phyloP scores from a whole-genome alignment of 2,888 invertebrate species.

The Crossocerus cetratus region DNA sequence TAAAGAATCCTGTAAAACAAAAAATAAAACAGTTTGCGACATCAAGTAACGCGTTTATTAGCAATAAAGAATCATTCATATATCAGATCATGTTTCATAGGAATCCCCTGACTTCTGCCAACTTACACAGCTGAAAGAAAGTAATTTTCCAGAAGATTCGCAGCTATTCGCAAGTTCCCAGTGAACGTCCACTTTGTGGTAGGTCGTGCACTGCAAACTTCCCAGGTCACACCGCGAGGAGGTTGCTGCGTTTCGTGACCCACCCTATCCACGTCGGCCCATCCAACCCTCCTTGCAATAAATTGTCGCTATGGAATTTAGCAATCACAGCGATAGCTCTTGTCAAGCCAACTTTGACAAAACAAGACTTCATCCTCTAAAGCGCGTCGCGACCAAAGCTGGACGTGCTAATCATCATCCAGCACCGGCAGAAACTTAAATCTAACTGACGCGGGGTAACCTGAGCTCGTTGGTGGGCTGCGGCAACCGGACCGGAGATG shows the following conservation, averaged over 20 bases:
- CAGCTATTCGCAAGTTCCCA: constrained; percentile 42
- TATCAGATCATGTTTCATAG: too few relatives aligned
- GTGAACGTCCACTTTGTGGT: too few relatives aligned
- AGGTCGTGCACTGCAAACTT: constrained; percentile 12
- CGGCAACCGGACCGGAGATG: too few relatives aligned
- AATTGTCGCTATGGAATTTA: neutral
- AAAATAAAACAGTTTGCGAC: too few relatives aligned
- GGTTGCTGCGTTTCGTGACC: constrained; percentile 48
- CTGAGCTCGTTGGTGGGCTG: too few relatives aligned
- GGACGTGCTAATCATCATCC: neutral
- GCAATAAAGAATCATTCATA: too few relatives aligned
- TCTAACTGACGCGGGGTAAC: too few relatives aligned
- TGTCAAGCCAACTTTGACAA: neutral
- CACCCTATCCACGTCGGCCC: constrained; percentile 35
- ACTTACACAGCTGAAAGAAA: neutral
- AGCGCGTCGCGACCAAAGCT: neutral
- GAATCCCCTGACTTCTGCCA: too few relatives aligned
- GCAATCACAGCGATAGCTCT: constrained; percentile 1
- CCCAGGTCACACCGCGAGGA: constrained; percentile 52
- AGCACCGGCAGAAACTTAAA: neutral
- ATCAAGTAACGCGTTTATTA: too few relatives aligned
- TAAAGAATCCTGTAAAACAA: too few relatives aligned
- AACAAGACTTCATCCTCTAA: neutral
- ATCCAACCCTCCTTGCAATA: constrained; percentile 34
- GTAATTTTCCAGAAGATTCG: neutral